These are phyloP conservation scores for Microvelia longipes DNA, from an alignment of 1,140 invertebrate species.

Conservation along the genomic window DNA sequence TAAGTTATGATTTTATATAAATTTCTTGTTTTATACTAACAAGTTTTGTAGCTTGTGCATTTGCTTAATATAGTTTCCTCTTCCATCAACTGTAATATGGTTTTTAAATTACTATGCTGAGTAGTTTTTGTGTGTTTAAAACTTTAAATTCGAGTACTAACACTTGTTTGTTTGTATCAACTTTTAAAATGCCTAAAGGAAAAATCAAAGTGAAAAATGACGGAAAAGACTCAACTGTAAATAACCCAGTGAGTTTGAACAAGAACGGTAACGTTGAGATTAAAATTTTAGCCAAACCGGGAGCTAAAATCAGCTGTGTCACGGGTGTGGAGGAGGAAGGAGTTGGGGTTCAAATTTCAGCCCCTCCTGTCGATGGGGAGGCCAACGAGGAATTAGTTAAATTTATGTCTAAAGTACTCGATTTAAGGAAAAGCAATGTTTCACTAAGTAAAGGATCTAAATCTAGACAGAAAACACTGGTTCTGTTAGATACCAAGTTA, in stretches of 20 bases:
- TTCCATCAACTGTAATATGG: no score
- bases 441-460: conserved; percentile 42
- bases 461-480: conserved; percentile 16
- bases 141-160: no score
- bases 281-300: conserved; percentile 56
- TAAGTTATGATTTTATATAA: no score
- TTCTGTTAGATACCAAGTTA: conserved; percentile 11
- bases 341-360: conserved; percentile 52
- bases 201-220: no score
- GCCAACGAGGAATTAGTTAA: conserved; percentile 59
- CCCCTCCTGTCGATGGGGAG: conserved; percentile 61
- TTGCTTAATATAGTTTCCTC: no score
- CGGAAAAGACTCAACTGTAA: no score
- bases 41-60: no score
- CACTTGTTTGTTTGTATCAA: no score
- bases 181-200: no score
- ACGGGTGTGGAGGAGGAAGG: conserved; percentile 43
- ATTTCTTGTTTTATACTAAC: no score
- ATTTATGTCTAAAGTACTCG: conserved; percentile 48
- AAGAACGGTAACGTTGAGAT: conserved; percentile 46
- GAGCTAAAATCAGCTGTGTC: conserved; percentile 52
- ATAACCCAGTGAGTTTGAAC: conserved; percentile 36
- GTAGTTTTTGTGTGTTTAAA: no score
- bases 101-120: no score
- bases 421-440: conserved; percentile 50